Evolutionary conservation across 2,888 invertebrate species (phyloP).

Genomic region (Steinernema scapterisci): DNA sequence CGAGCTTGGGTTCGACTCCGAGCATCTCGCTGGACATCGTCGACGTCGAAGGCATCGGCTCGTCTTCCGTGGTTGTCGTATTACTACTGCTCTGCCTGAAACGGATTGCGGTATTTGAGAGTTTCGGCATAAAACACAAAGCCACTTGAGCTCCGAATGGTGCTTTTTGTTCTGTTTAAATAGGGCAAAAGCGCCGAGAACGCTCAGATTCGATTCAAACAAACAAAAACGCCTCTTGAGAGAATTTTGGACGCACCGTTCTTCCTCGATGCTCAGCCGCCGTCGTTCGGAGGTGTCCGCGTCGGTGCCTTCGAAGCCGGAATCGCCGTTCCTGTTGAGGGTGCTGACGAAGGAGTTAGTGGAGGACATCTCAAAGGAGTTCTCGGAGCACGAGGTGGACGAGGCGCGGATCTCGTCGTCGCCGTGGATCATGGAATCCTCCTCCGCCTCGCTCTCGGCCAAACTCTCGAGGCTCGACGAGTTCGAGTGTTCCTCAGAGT

Average conservation of each 20-base stretch:
- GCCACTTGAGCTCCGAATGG: no score
- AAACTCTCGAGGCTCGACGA: conserved; percentile 46
- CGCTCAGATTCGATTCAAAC: no score
- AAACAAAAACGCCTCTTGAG: no score
- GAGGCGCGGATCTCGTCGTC: conserved; percentile 48
- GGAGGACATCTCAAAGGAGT: conserved; percentile 61
- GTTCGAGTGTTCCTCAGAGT: conserved; percentile 37
- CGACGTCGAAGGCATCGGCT: conserved; percentile 27
- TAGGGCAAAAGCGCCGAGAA: no score
- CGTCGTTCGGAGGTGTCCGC: conserved; percentile 18
- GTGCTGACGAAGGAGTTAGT: conserved; percentile 35
- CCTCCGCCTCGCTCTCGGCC: not conserved
- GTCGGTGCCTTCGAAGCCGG: conserved; percentile 26
- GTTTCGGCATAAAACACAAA: not conserved
- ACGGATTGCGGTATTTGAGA: conserved; percentile 1
- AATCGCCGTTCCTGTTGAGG: conserved; percentile 27
- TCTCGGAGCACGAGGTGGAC: conserved; percentile 60
- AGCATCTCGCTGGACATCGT: conserved; percentile 7
- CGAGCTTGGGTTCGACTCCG: not conserved
- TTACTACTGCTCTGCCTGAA: not conserved
- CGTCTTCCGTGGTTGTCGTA: conserved; percentile 25
- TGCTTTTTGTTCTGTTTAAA: no score
- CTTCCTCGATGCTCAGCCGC: conserved; percentile 6
- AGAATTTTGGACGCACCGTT: not conserved
- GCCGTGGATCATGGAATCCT: conserved; percentile 34